Evolutionary conservation across 2,888 invertebrate species (phyloP).

Genomic region (Alviniconcha strummeri): DNA sequence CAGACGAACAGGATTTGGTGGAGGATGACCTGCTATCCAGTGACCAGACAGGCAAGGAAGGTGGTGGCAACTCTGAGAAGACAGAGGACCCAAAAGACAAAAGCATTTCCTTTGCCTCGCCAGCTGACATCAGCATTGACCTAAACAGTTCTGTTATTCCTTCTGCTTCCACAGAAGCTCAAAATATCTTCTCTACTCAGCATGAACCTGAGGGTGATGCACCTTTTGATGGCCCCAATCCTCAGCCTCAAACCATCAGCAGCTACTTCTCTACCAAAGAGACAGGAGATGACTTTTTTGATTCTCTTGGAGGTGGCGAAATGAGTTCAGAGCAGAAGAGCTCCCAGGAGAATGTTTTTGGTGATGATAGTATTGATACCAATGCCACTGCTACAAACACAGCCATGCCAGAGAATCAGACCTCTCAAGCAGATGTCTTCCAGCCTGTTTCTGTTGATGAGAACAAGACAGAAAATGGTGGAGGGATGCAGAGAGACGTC

Average conservation of each 20-base stretch:
- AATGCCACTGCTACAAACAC: neutral
- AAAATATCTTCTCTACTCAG: neutral
- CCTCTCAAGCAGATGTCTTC: conserved; percentile 24
- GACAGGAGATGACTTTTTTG: conserved; percentile 55
- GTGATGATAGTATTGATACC: neutral
- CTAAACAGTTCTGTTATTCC: conserved; percentile 23
- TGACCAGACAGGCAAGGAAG: neutral
- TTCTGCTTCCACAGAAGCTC: conserved; percentile 5
- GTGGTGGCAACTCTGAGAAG: neutral
- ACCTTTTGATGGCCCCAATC: neutral
- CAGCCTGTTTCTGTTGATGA: conserved; percentile 33
- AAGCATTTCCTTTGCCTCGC: conserved; percentile 10
- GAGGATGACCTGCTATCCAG: neutral
- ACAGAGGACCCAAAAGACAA: neutral
- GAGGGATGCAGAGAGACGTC: conserved; percentile 23
- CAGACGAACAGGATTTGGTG: conserved; percentile 44
- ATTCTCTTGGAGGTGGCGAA: conserved; percentile 41
- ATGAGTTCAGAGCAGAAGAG: conserved; percentile 3
- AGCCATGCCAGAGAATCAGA: neutral
- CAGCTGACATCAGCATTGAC: conserved; percentile 20
- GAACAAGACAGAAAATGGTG: conserved; percentile 29
- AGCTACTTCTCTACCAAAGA: conserved; percentile 59
- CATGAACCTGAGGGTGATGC: neutral
- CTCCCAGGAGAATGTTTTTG: neutral
- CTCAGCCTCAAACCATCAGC: conserved; percentile 45